phyloP scores from a whole-genome alignment of 2,888 invertebrate species.

The Timandra comae region DNA sequence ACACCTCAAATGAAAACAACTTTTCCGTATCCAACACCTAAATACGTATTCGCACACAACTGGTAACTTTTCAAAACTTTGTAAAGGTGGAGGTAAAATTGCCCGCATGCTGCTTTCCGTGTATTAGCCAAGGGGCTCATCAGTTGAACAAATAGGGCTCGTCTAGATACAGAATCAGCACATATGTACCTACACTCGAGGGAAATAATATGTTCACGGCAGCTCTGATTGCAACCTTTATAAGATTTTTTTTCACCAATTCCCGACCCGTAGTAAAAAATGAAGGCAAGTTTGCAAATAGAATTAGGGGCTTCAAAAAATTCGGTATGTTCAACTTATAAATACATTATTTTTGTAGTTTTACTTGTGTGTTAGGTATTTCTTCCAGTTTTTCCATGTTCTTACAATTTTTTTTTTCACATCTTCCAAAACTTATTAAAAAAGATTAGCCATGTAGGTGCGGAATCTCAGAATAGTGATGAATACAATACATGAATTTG shows the following conservation, averaged over 20 bases:
- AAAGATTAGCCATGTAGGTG: too few relatives aligned
- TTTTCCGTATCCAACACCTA: background rate
- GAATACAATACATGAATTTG: too few relatives aligned
- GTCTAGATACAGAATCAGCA: conserved; percentile 58
- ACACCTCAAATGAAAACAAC: too few relatives aligned
- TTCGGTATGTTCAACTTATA: too few relatives aligned
- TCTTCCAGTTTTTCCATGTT: too few relatives aligned
- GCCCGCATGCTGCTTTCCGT: conserved; percentile 26
- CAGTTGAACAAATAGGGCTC: conserved; percentile 61
- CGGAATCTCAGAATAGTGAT: too few relatives aligned
- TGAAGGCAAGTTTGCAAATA: conserved; percentile 20
- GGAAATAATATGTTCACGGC: conserved; percentile 66
- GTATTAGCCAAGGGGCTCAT: conserved; percentile 45
- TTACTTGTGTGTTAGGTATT: too few relatives aligned
- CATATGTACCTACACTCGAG: conserved; percentile 62
- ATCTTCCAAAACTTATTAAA: too few relatives aligned
- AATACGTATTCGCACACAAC: too few relatives aligned
- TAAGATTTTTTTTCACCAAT: conserved; percentile 49
- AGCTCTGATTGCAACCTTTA: conserved; percentile 54
- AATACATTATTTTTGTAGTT: too few relatives aligned
- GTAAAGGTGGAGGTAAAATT: conserved; percentile 13
- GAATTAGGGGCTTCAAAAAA: conserved; percentile 9
- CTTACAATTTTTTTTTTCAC: too few relatives aligned
- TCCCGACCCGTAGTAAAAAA: conserved; percentile 20
- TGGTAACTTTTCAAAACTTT: conserved; percentile 3